Conservation (phyloP, 2,888 invertebrate species). For the Agonopterix alstromeriana region DNA sequence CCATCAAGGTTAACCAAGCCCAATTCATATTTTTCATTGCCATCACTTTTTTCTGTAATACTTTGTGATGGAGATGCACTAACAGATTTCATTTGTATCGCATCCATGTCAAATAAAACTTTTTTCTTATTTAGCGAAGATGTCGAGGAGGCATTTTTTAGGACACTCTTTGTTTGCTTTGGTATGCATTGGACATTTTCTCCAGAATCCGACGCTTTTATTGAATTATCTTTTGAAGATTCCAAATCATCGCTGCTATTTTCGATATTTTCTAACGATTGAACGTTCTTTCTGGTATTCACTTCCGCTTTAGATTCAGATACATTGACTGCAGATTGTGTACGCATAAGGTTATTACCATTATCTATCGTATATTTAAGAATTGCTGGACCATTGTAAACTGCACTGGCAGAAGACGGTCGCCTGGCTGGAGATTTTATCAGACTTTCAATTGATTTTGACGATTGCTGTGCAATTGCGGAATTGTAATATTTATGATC, state of each 20-base stretch:
- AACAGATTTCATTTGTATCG: conserved; percentile 70
- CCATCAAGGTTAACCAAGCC: conserved; percentile 60
- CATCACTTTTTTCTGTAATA: conserved; percentile 55
- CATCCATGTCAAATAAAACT: conserved; percentile 79
- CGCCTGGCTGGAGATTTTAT: conserved; percentile 55
- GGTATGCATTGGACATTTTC: conserved; percentile 31
- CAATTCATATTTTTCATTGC: conserved; percentile 50
- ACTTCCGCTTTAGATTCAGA: conserved; percentile 17
- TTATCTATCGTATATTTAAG: conserved; percentile 26
- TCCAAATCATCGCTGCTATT: conserved; percentile 40
- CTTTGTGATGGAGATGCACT: conserved; percentile 73
- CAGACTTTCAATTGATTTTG: conserved; percentile 46
- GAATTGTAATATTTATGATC: conserved; percentile 31
- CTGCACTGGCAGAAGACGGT: conserved; percentile 41
- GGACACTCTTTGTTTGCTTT: conserved; percentile 72
- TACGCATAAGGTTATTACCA: conserved; percentile 24
- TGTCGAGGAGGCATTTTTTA: conserved; percentile 75
- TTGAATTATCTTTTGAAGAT: conserved; percentile 29
- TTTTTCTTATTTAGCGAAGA: conserved; percentile 78
- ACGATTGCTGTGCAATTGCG: conserved; percentile 23
- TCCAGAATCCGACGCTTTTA: conserved; percentile 35
- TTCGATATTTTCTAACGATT: conserved; percentile 16
- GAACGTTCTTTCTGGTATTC: conserved; percentile 6
- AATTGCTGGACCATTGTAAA: conserved; percentile 21
- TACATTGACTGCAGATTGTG: conserved; percentile 41